A percentile compares a stretch with the other conserved stretches of the same genome.
These are phyloP conservation scores for Halichoeres trimaculatus DNA, from an alignment of 2,113 vertebrate genomes.

Conservation along the genomic window DNA sequence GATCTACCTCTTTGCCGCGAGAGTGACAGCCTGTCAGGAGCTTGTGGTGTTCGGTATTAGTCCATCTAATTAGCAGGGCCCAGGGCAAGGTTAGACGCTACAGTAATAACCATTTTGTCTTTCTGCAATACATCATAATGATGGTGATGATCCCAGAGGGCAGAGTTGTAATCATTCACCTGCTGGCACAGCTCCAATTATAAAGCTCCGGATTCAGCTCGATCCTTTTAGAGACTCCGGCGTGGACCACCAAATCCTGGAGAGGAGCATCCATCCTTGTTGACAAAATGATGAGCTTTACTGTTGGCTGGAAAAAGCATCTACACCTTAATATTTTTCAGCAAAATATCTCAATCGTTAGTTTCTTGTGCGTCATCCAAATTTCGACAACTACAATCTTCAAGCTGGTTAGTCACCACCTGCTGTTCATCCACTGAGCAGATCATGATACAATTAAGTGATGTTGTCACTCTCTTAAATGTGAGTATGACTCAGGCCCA, in stretches of 20 bases:
- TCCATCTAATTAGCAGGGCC: slow-evolving; percentile 40
- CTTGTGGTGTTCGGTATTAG: slow-evolving; percentile 20
- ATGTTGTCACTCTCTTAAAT: slow-evolving; percentile 53
- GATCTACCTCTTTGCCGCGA: slow-evolving; percentile 7
- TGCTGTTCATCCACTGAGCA: slow-evolving; percentile 25
- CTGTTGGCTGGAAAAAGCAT: background rate
- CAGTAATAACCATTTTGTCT: slow-evolving; percentile 34
- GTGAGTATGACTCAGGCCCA: slow-evolving; percentile 54
- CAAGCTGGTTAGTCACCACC: slow-evolving; percentile 10
- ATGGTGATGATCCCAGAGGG: slow-evolving; percentile 43
- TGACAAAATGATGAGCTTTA: background rate
- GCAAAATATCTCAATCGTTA: no score
- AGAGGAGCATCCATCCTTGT: background rate
- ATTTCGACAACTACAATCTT: no score
- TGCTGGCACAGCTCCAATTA: slow-evolving; percentile 61
- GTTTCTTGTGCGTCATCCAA: no score
- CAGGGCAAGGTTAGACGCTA: slow-evolving; percentile 38
- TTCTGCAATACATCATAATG: slow-evolving; percentile 54
- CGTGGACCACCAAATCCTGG: background rate
- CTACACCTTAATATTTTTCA: no score
- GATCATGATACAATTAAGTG: slow-evolving; percentile 41
- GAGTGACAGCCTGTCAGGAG: slow-evolving; percentile 36
- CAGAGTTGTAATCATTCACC: slow-evolving; percentile 41
- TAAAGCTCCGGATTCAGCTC: slow-evolving; percentile 22
- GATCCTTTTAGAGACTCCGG: background rate